A percentile compares a stretch with the other conserved stretches of the same genome.
phyloP scores from a whole-genome alignment of 2,888 invertebrate genomes.

The Venustoraphidia nigricollis region DNA sequence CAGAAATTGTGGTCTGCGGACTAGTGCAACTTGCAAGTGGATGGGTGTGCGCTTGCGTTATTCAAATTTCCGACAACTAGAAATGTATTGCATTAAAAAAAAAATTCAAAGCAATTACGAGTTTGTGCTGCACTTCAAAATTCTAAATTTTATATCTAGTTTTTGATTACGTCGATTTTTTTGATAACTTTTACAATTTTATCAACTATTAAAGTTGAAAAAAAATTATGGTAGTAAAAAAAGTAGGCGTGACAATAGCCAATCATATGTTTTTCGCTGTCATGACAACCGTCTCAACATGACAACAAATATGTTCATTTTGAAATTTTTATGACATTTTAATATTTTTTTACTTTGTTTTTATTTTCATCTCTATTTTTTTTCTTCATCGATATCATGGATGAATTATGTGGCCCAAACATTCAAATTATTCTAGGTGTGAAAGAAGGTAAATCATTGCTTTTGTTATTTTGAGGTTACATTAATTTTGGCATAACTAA shows the following conservation, averaged over 20 bases:
- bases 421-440: conserved; percentile 50
- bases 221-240: not conserved
- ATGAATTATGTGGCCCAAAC: conserved; percentile 43
- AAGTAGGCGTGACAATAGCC: conserved; percentile 18
- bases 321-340: no score
- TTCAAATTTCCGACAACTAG: not conserved
- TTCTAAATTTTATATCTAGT: no score
- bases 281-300: conserved; percentile 14
- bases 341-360: no score
- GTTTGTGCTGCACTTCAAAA: no score
- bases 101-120: not conserved
- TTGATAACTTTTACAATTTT: no score
- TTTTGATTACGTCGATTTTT: no score
- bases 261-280: conserved; percentile 19
- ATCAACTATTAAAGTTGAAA: not conserved
- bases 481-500: no score
- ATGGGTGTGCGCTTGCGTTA: conserved; percentile 1
- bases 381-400: conserved; percentile 28
- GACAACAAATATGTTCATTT: not conserved
- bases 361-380: conserved; percentile 1
- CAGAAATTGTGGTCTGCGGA: not conserved
- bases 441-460: conserved; percentile 37
- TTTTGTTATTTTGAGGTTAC: conserved; percentile 1
- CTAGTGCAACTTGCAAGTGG: not conserved
- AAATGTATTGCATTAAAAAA: not conserved